These are phyloP conservation scores for Neolamprologus kungweensis DNA, from an alignment of 2,113 vertebrate genomes.

Conservation along the genomic window DNA sequence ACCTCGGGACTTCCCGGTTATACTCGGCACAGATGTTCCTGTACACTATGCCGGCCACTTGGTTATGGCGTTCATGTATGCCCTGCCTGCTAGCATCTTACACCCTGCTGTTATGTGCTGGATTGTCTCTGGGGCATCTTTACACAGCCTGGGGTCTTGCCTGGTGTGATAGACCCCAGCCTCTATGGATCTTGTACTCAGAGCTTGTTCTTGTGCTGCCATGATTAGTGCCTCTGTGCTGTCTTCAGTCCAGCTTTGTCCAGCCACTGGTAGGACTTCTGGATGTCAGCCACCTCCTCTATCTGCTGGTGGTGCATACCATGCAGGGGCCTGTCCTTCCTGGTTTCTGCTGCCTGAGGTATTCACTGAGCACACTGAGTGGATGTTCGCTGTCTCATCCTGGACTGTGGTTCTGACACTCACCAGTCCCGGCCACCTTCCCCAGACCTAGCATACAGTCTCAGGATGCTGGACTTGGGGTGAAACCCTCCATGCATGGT, in stretches of 20 bases:
- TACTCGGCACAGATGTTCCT: rapidly evolving
- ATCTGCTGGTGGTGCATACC: background rate
- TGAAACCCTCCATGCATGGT: background rate
- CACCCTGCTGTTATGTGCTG: background rate
- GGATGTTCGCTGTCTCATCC: background rate
- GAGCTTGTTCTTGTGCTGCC: rapidly evolving
- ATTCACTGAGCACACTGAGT: background rate
- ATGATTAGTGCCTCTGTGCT: background rate
- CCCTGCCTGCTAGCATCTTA: rapidly evolving
- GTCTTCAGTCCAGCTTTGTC: background rate
- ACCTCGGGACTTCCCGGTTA: rapidly evolving
- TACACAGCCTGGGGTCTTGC: background rate
- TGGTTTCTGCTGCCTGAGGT: background rate
- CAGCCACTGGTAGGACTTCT: rapidly evolving
- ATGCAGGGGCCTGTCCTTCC: background rate
- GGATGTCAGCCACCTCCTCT: background rate
- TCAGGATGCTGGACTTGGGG: background rate
- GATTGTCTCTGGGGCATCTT: rapidly evolving
- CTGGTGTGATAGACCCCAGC: background rate
- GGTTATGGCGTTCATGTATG: background rate
- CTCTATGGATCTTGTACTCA: rapidly evolving
- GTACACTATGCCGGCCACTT: rapidly evolving
- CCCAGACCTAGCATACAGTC: background rate
- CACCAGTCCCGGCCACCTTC: background rate
- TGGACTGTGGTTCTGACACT: background rate